A percentile compares a stretch with the other conserved stretches of the same genome.
phyloP scores from a whole-genome alignment of 2,797 vertebrate genomes.

The Aulostomus chinensis region DNA sequence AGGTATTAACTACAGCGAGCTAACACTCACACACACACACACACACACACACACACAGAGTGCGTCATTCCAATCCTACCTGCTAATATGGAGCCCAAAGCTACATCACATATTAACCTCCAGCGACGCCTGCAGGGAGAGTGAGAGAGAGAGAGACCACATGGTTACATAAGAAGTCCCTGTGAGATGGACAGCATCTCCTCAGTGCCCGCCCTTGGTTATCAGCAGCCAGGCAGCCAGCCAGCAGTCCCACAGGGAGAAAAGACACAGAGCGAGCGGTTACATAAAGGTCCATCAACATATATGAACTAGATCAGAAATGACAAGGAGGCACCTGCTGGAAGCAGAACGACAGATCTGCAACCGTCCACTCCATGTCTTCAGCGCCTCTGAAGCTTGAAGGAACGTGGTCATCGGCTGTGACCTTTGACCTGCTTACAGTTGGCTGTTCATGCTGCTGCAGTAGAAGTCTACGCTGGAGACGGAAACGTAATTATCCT shows the following conservation, averaged over 20 bases:
- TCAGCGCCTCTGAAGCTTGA: not conserved
- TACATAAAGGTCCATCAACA: constrained; percentile 38
- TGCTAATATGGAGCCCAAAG: constrained; percentile 8
- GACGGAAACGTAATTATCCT: too few relatives aligned
- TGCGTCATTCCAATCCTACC: constrained; percentile 1
- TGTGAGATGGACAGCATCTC: constrained; percentile 37
- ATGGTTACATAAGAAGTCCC: constrained; percentile 42
- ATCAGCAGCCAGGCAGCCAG: constrained; percentile 31
- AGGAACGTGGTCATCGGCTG: not conserved
- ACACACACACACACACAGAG: not conserved
- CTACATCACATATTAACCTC: constrained; percentile 34
- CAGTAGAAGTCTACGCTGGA: too few relatives aligned
- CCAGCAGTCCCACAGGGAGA: constrained; percentile 7
- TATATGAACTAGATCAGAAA: constrained; percentile 23
- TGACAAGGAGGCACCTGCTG: not conserved
- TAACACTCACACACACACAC: not conserved
- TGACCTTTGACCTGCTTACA: constrained; percentile 3
- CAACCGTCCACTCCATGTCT: not conserved
- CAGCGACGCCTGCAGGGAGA: constrained; percentile 16
- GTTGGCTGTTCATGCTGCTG: too few relatives aligned
- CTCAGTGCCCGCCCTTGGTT: constrained; percentile 21
- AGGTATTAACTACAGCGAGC: not conserved
- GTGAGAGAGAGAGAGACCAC: constrained; percentile 16
- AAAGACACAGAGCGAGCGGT: not conserved
- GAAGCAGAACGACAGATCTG: constrained; percentile 2